A percentile compares a stretch with the other conserved stretches of the same genome.
phyloP scores from a whole-genome alignment of 2,113 vertebrate species.

The Ameiurus melas region DNA sequence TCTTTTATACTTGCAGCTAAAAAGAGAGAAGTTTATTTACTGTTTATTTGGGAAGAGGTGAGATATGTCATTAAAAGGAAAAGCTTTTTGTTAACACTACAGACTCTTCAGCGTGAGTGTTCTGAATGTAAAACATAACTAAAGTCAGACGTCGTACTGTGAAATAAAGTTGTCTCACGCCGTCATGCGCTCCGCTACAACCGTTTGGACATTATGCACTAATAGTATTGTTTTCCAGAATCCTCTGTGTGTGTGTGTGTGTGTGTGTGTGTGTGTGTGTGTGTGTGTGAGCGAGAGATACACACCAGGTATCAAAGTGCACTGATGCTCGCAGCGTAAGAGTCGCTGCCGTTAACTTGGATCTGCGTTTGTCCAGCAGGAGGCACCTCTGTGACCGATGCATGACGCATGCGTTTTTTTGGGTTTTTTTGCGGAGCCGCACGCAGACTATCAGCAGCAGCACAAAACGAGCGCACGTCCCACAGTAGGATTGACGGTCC shows the following conservation, averaged over 20 bases:
- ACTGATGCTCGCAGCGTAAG: slow-evolving; percentile 41
- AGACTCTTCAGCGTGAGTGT: slow-evolving; percentile 6
- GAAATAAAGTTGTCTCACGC: slow-evolving; percentile 17
- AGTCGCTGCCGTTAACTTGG: neutral
- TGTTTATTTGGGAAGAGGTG: slow-evolving; percentile 17
- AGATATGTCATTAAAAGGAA: neutral
- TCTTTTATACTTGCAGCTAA: slow-evolving; percentile 40
- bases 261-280: neutral
- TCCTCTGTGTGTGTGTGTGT: neutral
- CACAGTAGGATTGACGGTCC: neutral
- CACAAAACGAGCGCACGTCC: slow-evolving; percentile 2
- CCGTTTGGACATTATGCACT: slow-evolving; percentile 33
- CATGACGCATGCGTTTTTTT: slow-evolving; percentile 27
- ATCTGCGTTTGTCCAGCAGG: slow-evolving; percentile 29
- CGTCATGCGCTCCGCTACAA: neutral
- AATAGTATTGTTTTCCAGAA: slow-evolving; percentile 31
- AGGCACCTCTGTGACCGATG: slow-evolving; percentile 21
- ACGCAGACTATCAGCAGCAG: slow-evolving; percentile 2
- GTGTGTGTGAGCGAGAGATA: too few species aligned
- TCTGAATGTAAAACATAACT: slow-evolving; percentile 44
- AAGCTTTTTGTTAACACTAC: neutral
- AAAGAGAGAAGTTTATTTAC: neutral
- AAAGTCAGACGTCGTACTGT: slow-evolving; percentile 34
- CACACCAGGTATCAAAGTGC: slow-evolving; percentile 44
- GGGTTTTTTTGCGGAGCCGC: neutral